phyloP scores from a whole-genome alignment of 2,888 invertebrate genomes.

The Microlaimidae sp. region DNA sequence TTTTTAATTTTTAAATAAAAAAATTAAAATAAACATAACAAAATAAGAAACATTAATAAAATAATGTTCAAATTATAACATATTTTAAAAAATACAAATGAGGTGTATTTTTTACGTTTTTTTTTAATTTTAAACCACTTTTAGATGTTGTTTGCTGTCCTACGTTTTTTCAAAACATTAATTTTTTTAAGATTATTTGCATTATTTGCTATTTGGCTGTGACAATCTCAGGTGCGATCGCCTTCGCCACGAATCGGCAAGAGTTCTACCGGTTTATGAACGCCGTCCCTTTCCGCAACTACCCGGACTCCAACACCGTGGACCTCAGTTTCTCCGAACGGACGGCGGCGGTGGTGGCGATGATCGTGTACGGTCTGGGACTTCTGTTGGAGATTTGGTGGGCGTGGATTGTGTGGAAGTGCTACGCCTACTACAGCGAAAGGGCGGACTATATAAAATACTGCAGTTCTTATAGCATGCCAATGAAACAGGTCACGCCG shows the following conservation, averaged over 20 bases:
- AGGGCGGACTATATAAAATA: conserved; percentile 31
- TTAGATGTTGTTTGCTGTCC: no score
- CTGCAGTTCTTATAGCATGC: conserved; percentile 32
- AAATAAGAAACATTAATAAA: no score
- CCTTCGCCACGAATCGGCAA: conserved; percentile 26
- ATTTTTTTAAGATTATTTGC: no score
- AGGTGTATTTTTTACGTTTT: neutral
- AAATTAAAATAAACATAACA: no score
- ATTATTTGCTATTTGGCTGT: no score
- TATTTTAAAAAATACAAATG: no score
- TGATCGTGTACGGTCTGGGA: conserved; percentile 23
- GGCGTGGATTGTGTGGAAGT: conserved; percentile 9
- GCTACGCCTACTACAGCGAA: conserved; percentile 29
- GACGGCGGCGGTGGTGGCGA: conserved; percentile 22
- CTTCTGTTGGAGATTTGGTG: conserved; percentile 29
- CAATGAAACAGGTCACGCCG: conserved; percentile 27
- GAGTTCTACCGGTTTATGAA: conserved; percentile 30
- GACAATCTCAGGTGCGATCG: conserved; percentile 25
- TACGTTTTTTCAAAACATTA: no score
- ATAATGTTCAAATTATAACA: no score
- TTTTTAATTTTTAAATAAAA: no score
- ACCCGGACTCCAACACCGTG: conserved; percentile 23
- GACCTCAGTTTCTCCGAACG: conserved; percentile 18
- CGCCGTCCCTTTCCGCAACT: conserved; percentile 25
- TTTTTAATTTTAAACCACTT: neutral